Base-by-base conservation (phyloP, 2,113 vertebrate species). In the Oophaga pumilio region DNA sequence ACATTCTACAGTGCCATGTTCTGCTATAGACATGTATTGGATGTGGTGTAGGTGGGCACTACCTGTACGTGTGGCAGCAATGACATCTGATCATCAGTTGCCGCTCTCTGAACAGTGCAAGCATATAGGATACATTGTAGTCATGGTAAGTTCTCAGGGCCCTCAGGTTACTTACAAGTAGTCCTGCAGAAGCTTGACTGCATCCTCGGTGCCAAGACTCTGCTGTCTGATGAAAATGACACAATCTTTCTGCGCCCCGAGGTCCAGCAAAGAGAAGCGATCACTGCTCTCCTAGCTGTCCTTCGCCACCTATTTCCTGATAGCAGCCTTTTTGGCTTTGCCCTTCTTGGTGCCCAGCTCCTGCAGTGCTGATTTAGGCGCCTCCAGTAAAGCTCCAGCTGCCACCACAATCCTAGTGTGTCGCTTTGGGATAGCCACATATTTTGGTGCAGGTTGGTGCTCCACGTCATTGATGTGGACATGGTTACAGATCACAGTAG, bases 111-210 rank as follows among this genome's bases (percentile, higher is more conserved):
- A 43, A 43, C 33, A 43, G 33, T 43, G 53, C 53, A 56, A 56
- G 53, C 8, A 43, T 5, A 43, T 43, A 43, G 33, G 33, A 56
- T 13, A 56, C 53, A 56, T 24, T 24, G n/a, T 11, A 24, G 13
- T n/a, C 66, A 56, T 9, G 8, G 53, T 24, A 43, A 43, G 33
- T 43, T 43, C 33, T 43, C 5, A 43, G 33, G 3, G 33, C 33
- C 0, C 83, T 60, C 83, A 1, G 74, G 53, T 33, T 90, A 94
- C 94, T 95, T 92, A 96, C 95, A 91, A 96, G 53, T 94, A 91
- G 91, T 96, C 94, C 91, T 95, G 91, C 90, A 95, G 91, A 73
- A 95, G 93, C 91, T 93, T 93, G 90, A 93, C 94, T 60, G 94
- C 92, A 76, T 94, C 95, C 91, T 95, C 95, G 60, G 91, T 91